Base-by-base conservation (phyloP, 2,797 vertebrate genomes). In the Acanthurus tractus region DNA sequence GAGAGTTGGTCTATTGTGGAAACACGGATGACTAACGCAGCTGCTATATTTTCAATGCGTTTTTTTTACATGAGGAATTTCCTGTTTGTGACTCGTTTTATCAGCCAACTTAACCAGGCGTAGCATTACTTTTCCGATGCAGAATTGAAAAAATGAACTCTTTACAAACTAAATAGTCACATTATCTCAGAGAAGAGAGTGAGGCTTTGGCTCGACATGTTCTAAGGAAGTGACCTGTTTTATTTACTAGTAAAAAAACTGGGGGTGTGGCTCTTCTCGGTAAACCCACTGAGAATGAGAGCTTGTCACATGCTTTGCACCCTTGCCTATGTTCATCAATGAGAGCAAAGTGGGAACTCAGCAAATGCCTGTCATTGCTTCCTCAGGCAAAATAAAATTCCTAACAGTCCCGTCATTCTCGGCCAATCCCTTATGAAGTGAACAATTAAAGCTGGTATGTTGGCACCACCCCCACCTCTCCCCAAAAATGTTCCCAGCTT, bases 361-460 rank as follows among this genome's bases (percentile, higher is more conserved):
- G 93, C 92, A 92, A 89, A 95, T 94, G 75, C 90, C 90, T 67
- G 69, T 29, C 87, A 53, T 88, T 68, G 81, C 84, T 82, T 79
- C 62, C 66, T 76, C 55, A 9, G 66, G 68, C 54, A 87, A 86
- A 95, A 94, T 93, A 91, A 93, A 93, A 95, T 95, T 95, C 94
- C 91, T 77, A 63, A 64, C 81, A 55, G 76, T 92, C 88, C 25
- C 71, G 64, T 69, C 77, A 45, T 87, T 86, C 83, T 38, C 76
- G 17, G 69, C 64, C 83, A 83, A 78, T 90, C 77, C 81, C 74
- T 85, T 65, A 84, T 72, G 57, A 63, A 79, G 75, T 70, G 72
- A 87, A 90, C 80, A 86, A 86, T 92, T 84, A 70, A 78, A 53
- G 45, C 25, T 90, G 92, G 90, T 92, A 92, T 92, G 88, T 83